These are phyloP conservation scores for Drosophila azteca DNA, from an alignment of 1,140 invertebrate species.

Conservation along the genomic window DNA sequence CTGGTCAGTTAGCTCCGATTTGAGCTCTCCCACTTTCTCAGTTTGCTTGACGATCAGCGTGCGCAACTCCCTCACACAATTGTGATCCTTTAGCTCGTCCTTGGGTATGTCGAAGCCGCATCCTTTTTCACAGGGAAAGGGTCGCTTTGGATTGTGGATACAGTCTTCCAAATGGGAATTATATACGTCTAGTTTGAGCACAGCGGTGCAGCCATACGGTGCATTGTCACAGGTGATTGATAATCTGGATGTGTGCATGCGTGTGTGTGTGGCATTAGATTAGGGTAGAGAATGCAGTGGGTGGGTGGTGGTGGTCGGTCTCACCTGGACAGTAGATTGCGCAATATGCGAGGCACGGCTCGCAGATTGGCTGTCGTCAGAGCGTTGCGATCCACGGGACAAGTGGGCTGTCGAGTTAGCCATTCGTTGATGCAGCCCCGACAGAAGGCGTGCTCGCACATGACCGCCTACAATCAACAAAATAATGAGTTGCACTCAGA, in stretches of 20 bases:
- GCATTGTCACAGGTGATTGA: constrained; percentile 96
- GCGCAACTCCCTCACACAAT: constrained; percentile 95
- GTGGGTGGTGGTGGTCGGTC: constrained; percentile 24
- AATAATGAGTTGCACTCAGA: constrained; percentile 8
- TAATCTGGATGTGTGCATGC: constrained; percentile 85
- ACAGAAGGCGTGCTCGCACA: constrained; percentile 98
- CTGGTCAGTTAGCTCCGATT: constrained; percentile 93
- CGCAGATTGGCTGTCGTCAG: constrained; percentile 94
- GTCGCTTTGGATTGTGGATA: constrained; percentile 96
- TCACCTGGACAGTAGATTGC: constrained; percentile 93
- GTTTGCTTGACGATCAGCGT: constrained; percentile 93
- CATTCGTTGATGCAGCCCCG: constrained; percentile 96
- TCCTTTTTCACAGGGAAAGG: constrained; percentile 95
- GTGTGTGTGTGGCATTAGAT: background rate
- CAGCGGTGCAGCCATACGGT: constrained; percentile 91
- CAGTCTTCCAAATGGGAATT: constrained; percentile 94
- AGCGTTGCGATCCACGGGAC: constrained; percentile 95
- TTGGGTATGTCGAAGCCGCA: constrained; percentile 97
- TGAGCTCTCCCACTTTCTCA: constrained; percentile 92
- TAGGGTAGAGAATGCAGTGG: constrained; percentile 1
- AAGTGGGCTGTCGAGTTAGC: constrained; percentile 95
- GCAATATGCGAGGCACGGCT: constrained; percentile 95
- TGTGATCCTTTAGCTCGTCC: constrained; percentile 96
- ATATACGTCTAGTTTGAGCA: constrained; percentile 94
- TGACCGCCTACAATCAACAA: constrained; percentile 89